Percentiles rank a stretch among this genome's conserved stretches.
Conservation (phyloP, 2,797 vertebrate genomes). For the Gila robusta region DNA sequence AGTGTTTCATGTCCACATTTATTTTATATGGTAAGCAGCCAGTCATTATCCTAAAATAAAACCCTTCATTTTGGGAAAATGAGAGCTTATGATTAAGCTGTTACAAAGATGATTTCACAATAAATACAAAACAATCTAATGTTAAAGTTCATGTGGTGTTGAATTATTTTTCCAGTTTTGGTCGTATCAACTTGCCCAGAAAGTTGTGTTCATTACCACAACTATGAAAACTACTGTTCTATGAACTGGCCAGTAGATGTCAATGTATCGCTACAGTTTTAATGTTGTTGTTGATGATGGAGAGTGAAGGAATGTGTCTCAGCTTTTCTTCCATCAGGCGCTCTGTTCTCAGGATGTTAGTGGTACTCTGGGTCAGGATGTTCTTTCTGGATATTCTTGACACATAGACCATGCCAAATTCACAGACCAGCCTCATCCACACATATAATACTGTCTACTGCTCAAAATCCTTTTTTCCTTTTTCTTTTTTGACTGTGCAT, state of each 20-base stretch:
- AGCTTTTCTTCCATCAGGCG: background rate
- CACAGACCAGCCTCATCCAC: background rate
- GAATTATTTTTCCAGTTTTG: background rate
- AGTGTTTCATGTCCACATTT: background rate
- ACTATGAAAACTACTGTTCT: background rate
- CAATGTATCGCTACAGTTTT: background rate
- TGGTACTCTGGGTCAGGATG: conserved; percentile 6
- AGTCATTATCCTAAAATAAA: too few relatives aligned
- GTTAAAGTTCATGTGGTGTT: background rate
- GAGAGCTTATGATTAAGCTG: background rate
- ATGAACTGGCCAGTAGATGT: background rate
- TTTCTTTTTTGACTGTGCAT: too few relatives aligned
- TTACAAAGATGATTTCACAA: background rate
- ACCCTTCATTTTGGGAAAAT: background rate
- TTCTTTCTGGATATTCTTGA: conserved; percentile 27
- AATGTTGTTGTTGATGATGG: background rate
- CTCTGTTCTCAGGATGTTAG: conserved; percentile 9
- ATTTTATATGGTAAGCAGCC: background rate
- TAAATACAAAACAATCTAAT: background rate
- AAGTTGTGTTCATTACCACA: background rate
- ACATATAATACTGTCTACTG: background rate
- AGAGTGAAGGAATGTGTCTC: background rate
- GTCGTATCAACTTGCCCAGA: background rate
- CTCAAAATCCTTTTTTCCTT: background rate
- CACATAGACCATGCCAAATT: background rate